These are phyloP conservation scores for Tympanoctomys barrerae DNA, from an alignment of 2,797 vertebrate species.

Conservation along the genomic window DNA sequence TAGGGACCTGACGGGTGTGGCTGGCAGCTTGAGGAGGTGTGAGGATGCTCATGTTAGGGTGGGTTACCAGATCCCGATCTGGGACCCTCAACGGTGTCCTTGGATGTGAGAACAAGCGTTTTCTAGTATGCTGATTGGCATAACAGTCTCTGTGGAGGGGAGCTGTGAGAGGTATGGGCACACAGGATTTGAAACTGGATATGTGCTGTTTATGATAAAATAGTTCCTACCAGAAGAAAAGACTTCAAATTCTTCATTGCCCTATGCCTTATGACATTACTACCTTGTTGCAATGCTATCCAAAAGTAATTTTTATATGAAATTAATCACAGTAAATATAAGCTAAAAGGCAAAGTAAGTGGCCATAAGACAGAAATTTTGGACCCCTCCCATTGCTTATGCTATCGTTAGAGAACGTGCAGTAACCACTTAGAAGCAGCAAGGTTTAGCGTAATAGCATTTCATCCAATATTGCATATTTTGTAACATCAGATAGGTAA, in stretches of 20 bases:
- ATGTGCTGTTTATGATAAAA: not conserved
- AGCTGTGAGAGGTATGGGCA: not conserved
- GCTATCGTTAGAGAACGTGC: not conserved
- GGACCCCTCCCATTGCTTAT: not conserved
- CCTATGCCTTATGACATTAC: not conserved
- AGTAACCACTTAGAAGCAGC: not conserved
- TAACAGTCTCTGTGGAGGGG: not conserved
- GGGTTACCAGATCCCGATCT: not conserved
- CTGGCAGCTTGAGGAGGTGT: not conserved
- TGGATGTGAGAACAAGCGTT: not conserved
- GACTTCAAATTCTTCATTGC: not conserved
- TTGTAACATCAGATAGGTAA: not conserved
- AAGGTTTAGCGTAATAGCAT: not conserved
- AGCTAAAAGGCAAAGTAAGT: constrained; percentile 12
- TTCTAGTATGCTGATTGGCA: not conserved
- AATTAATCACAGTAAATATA: not conserved
- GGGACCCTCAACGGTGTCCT: not conserved
- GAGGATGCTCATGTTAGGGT: not conserved
- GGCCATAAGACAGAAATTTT: not conserved
- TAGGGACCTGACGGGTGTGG: not conserved
- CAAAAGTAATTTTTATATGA: not conserved
- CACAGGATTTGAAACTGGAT: not conserved
- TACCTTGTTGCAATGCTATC: not conserved
- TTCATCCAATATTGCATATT: not conserved
- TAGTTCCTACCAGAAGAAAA: not conserved